A percentile compares a stretch with the other conserved stretches of the same genome.
These are phyloP conservation scores for Hydriomena furcata DNA, from an alignment of 2,888 invertebrate species.

Conservation along the genomic window DNA sequence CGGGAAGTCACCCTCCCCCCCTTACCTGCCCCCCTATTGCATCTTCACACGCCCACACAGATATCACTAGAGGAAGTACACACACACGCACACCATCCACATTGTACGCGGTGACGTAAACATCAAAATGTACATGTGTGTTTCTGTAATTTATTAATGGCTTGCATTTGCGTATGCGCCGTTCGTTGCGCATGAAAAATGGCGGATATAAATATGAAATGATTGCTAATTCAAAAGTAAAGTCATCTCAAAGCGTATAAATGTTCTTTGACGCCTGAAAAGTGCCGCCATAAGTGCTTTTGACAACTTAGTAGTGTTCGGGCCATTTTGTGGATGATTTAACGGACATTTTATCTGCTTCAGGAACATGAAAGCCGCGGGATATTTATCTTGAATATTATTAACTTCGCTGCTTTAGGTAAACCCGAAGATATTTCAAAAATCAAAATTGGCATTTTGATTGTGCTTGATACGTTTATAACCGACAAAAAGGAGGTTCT, in stretches of 20 bases:
- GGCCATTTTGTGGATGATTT: slow-evolving; percentile 29
- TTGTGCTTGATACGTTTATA: slow-evolving; percentile 17
- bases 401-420: slow-evolving; percentile 2
- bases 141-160: slow-evolving; percentile 77
- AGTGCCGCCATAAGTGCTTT: slow-evolving; percentile 45
- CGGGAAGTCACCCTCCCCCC: slow-evolving; percentile 66
- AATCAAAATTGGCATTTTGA: slow-evolving; percentile 17
- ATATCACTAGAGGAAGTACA: slow-evolving; percentile 57
- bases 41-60: slow-evolving; percentile 54
- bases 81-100: slow-evolving; percentile 40
- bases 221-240: slow-evolving; percentile 68
- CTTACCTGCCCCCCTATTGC: slow-evolving; percentile 35
- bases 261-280: slow-evolving; percentile 50
- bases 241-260: slow-evolving; percentile 53
- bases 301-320: slow-evolving; percentile 36
- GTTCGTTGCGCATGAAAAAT: slow-evolving; percentile 72
- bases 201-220: slow-evolving; percentile 68
- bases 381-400: slow-evolving; percentile 22
- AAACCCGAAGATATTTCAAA: slow-evolving; percentile 2
- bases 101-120: slow-evolving; percentile 53
- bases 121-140: slow-evolving; percentile 59
- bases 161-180: slow-evolving; percentile 73
- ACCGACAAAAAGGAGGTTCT: too few relatives aligned
- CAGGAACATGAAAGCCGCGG: slow-evolving; percentile 22
- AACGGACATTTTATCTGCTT: slow-evolving; percentile 26